phyloP scores from a whole-genome alignment of 1,140 invertebrate species.

The Spodoptera frugiperda region DNA sequence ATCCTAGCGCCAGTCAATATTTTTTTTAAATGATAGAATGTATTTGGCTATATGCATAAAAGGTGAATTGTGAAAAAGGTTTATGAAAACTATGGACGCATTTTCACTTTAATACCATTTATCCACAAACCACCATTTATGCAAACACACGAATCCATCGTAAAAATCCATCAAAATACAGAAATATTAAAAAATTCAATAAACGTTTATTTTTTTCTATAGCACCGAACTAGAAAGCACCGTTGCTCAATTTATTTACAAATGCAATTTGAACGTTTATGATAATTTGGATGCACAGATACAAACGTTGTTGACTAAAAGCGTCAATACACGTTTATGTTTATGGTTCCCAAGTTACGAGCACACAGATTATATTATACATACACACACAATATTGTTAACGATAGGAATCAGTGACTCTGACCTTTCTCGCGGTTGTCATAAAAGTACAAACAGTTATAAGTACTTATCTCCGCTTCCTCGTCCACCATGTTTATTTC shows the following conservation, averaged over 20 bases:
- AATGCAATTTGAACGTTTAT: conserved; percentile 11
- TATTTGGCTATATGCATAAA: no score
- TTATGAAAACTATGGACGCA: no score
- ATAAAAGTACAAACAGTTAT: neutral
- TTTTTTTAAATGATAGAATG: no score
- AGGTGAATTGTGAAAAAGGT: no score
- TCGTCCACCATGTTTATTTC: neutral
- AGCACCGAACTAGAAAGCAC: neutral
- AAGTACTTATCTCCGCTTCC: conserved; percentile 13
- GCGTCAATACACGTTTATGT: neutral
- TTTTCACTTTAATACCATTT: no score
- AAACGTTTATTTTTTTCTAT: neutral
- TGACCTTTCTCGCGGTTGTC: conserved; percentile 7
- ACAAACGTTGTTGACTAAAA: neutral
- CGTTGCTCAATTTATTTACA: neutral
- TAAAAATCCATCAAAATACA: neutral
- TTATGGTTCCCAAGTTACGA: conserved; percentile 16
- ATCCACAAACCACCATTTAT: no score
- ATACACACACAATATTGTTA: neutral
- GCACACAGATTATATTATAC: conserved; percentile 10
- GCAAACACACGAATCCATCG: neutral
- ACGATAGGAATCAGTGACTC: conserved; percentile 7
- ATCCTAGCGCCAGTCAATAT: no score
- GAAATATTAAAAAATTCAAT: neutral
- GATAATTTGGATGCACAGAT: conserved; percentile 4